A percentile compares a stretch with the other conserved stretches of the same genome.
Conservation (phyloP, 2,888 invertebrate genomes). For the Sicus ferrugineus region DNA sequence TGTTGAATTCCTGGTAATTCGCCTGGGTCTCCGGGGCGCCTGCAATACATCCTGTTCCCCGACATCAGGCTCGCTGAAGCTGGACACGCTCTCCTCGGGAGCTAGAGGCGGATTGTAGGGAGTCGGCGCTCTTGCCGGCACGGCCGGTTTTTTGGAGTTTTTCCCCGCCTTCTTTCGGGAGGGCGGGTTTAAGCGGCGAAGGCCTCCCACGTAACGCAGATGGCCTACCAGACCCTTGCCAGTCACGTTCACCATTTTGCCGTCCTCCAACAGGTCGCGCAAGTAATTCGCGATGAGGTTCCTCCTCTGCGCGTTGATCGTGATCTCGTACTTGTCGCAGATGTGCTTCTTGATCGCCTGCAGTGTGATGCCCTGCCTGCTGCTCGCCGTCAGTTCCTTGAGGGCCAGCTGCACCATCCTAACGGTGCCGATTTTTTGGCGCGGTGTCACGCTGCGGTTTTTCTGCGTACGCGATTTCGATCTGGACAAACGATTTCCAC, state of each 20-base stretch:
- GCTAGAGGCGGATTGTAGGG: too few relatives aligned
- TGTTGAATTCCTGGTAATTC: not conserved
- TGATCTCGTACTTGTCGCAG: not conserved
- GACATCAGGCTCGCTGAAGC: not conserved
- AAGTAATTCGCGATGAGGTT: conserved; percentile 12
- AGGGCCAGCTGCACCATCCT: conserved; percentile 10
- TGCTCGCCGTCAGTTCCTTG: not conserved
- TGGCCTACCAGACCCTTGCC: conserved; percentile 30
- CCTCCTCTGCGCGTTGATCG: not conserved
- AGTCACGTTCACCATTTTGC: conserved; percentile 18
- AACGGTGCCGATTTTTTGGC: not conserved
- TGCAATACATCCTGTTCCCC: not conserved
- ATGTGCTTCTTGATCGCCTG: conserved; percentile 31
- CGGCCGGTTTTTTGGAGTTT: not conserved
- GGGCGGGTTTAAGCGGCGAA: not conserved
- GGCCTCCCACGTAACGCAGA: not conserved
- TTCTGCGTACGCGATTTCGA: not conserved
- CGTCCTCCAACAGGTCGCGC: not conserved
- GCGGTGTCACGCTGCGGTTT: not conserved
- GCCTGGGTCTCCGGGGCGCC: not conserved
- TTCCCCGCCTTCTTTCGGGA: too few relatives aligned
- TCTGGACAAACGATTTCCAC: not conserved
- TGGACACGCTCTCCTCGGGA: too few relatives aligned
- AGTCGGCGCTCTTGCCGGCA: not conserved
- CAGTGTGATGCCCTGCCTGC: conserved; percentile 22